Evolutionary conservation across 2,888 invertebrate species (phyloP).

Genomic region (Parapristionchus giblindavisi): DNA sequence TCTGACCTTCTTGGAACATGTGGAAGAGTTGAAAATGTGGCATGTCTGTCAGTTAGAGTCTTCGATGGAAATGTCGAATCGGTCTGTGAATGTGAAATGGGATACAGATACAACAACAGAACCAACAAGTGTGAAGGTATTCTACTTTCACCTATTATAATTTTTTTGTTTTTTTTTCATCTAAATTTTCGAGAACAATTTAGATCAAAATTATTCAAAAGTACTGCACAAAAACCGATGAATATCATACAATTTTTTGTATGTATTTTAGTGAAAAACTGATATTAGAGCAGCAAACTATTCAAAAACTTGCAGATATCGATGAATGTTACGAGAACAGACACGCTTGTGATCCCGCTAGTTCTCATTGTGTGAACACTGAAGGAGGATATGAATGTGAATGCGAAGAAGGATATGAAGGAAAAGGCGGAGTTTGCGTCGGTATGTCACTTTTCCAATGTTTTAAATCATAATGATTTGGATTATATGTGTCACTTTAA

Average conservation of each 20-base stretch:
- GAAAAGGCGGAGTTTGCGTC: conserved; percentile 75
- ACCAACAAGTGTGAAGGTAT: conserved; percentile 52
- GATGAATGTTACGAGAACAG: conserved; percentile 65
- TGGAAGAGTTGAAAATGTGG: conserved; percentile 47
- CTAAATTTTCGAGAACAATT: not conserved
- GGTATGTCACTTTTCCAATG: conserved; percentile 37
- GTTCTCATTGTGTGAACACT: conserved; percentile 86
- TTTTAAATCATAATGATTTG: not conserved
- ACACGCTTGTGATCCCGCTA: conserved; percentile 62
- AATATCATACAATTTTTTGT: no score
- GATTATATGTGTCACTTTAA: not conserved
- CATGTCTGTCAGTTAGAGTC: conserved; percentile 53
- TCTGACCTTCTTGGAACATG: conserved; percentile 56
- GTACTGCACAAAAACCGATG: not conserved
- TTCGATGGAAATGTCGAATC: conserved; percentile 48
- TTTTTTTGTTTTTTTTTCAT: not conserved
- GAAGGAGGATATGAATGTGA: conserved; percentile 86
- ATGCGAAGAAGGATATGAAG: conserved; percentile 87
- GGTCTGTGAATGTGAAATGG: conserved; percentile 61
- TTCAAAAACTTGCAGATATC: conserved; percentile 60
- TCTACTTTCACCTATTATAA: not conserved
- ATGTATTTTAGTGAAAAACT: no score
- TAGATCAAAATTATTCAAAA: not conserved
- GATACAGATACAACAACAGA: conserved; percentile 53
- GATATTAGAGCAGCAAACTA: no score